These are phyloP conservation scores for Cerceris rybyensis DNA, from an alignment of 2,888 invertebrate genomes.

Conservation along the genomic window DNA sequence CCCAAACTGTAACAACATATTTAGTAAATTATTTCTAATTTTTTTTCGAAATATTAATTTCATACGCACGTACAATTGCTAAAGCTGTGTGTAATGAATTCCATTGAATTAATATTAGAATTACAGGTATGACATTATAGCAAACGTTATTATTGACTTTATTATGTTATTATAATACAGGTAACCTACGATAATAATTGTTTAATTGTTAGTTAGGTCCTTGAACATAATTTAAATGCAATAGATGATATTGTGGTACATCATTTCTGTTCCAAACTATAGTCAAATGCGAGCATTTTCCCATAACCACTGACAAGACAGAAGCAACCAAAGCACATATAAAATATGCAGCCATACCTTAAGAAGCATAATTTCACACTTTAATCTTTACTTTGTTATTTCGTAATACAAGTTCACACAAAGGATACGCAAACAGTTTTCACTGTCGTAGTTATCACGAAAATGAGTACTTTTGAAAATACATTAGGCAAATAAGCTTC, in stretches of 20 bases:
- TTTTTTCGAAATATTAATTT: constrained; percentile 6
- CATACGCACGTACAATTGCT: constrained; percentile 37
- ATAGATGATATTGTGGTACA: neutral
- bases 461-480: constrained; percentile 24
- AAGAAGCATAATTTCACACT: constrained; percentile 37
- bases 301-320: constrained; percentile 34
- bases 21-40: constrained; percentile 40
- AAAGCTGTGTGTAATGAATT: constrained; percentile 36
- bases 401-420: constrained; percentile 22
- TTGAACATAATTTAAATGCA: constrained; percentile 11
- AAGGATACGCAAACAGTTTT: constrained; percentile 23
- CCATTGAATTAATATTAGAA: constrained; percentile 8
- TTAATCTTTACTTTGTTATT: constrained; percentile 10
- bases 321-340: constrained; percentile 53
- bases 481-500: constrained; percentile 46
- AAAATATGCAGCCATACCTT: constrained; percentile 45
- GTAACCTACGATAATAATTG: neutral
- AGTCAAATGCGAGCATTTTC: constrained; percentile 27
- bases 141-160: constrained; percentile 5
- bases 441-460: constrained; percentile 2
- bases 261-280: constrained; percentile 16
- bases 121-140: constrained; percentile 20
- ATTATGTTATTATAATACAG: constrained; percentile 6
- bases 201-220: constrained; percentile 13
- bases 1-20: constrained; percentile 75